Conservation (phyloP, 2,888 invertebrate genomes). For the Oeneis ivallda region DNA sequence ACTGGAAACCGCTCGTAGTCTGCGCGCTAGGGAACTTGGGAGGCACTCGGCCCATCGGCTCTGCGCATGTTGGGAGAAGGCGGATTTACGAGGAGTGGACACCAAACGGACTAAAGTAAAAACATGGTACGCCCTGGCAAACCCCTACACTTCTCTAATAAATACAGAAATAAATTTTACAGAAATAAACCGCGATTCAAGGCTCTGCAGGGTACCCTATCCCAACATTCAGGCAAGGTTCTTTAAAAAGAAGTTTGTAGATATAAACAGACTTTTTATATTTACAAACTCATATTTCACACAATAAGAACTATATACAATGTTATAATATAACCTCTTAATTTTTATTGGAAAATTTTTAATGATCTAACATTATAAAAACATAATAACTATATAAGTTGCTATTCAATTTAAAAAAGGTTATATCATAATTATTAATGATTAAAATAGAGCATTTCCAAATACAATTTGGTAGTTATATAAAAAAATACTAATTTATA, state of each 20-base stretch:
- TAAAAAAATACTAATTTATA: background rate
- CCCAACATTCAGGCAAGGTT: conserved; percentile 97
- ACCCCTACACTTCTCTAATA: conserved; percentile 45
- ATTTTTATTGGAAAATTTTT: background rate
- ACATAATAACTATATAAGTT: background rate
- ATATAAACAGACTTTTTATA: conserved; percentile 60
- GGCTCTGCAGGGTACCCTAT: conserved; percentile 95
- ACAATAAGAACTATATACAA: conserved; percentile 5
- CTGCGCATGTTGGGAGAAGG: conserved; percentile 83
- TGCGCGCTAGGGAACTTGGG: conserved; percentile 83
- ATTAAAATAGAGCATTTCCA: conserved; percentile 5
- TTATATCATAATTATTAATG: conserved; percentile 6
- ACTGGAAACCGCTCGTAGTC: conserved; percentile 84
- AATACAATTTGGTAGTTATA: background rate
- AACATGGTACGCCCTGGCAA: conserved; percentile 19
- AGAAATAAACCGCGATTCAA: conserved; percentile 40
- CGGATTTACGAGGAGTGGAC: conserved; percentile 61
- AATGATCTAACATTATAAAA: background rate
- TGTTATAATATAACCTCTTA: conserved; percentile 1
- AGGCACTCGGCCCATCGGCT: conserved; percentile 85
- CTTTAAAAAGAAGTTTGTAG: conserved; percentile 43
- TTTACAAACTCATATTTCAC: conserved; percentile 47
- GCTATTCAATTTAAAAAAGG: background rate
- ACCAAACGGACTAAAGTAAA: conserved; percentile 41
- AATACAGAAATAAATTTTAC: conserved; percentile 21